Percentiles rank a stretch among this genome's conserved stretches.
Conservation (phyloP, 2,888 invertebrate genomes). For the Gymnocheta viridis region DNA sequence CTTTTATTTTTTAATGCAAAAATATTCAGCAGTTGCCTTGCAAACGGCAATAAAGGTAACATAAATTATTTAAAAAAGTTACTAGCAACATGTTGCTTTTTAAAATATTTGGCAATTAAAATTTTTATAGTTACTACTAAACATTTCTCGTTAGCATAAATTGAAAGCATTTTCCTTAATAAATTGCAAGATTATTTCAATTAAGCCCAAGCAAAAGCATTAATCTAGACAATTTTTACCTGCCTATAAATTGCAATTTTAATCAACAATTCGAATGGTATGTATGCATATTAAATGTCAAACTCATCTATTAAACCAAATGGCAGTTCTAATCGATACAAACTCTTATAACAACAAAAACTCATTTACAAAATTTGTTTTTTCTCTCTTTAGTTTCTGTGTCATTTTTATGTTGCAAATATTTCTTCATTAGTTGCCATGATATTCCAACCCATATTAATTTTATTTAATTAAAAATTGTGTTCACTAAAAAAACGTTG, state of each 20-base stretch:
- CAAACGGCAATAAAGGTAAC: neutral
- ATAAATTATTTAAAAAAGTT: neutral
- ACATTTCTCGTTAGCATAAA: neutral
- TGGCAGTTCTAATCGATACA: slow-evolving; percentile 1
- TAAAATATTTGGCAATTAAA: neutral
- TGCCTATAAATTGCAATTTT: slow-evolving; percentile 55
- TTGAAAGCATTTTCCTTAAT: neutral
- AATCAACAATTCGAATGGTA: slow-evolving; percentile 36
- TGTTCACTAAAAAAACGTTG: neutral
- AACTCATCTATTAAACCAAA: slow-evolving; percentile 53
- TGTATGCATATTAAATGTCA: slow-evolving; percentile 49
- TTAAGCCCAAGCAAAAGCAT: neutral
- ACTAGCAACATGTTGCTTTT: neutral
- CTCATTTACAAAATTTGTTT: slow-evolving; percentile 36
- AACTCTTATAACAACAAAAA: slow-evolving; percentile 9
- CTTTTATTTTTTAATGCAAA: no score
- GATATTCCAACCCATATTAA: slow-evolving; percentile 67
- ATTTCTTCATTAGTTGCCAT: slow-evolving; percentile 63
- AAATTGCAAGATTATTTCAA: slow-evolving; percentile 21
- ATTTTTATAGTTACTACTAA: neutral
- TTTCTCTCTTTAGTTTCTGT: neutral
- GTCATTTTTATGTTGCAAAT: slow-evolving; percentile 34
- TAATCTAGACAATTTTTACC: slow-evolving; percentile 13
- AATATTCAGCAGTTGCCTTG: neutral
- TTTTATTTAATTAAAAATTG: slow-evolving; percentile 67